A percentile compares a stretch with the other conserved stretches of the same genome.
phyloP scores from a whole-genome alignment of 2,113 vertebrate genomes.

The Oreocharis arfaki region DNA sequence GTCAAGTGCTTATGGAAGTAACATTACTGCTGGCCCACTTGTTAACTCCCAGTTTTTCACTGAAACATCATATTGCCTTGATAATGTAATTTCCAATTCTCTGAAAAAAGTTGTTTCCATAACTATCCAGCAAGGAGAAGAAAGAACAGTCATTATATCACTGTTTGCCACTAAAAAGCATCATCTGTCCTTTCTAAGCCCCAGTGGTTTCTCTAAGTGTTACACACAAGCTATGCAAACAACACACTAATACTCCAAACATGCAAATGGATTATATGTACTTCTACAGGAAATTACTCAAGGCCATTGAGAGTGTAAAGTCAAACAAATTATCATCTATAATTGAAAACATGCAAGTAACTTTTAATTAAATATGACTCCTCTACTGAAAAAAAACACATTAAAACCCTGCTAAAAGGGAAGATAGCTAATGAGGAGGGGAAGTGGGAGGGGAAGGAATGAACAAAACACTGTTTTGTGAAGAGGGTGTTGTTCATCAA shows the following conservation, averaged over 20 bases:
- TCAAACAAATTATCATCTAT: slow-evolving; percentile 66
- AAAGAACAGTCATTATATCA: neutral
- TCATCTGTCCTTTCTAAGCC: neutral
- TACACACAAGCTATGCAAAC: slow-evolving; percentile 42
- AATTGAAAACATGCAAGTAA: slow-evolving; percentile 59
- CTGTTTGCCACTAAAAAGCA: neutral
- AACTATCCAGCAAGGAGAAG: neutral
- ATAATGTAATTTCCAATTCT: neutral
- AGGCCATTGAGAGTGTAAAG: slow-evolving; percentile 64
- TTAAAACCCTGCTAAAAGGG: slow-evolving; percentile 13
- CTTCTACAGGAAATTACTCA: slow-evolving; percentile 58
- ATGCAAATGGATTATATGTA: slow-evolving; percentile 48
- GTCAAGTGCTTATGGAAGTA: neutral
- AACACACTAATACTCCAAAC: slow-evolving; percentile 30
- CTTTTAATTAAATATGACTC: slow-evolving; percentile 67
- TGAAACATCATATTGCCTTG: neutral
- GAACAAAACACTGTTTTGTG: neutral
- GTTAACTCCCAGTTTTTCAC: neutral
- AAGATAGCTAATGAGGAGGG: neutral
- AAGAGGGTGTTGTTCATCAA: neutral
- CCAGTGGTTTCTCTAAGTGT: slow-evolving; percentile 32
- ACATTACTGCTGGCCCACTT: neutral
- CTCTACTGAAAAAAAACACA: slow-evolving; percentile 25
- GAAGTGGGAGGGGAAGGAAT: neutral
- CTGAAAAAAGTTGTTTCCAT: neutral